Evolutionary conservation across 2,888 invertebrate genomes (phyloP), one percentile per base, ranked within the genome.

Genomic region (Mesoligia furuncula): DNA sequence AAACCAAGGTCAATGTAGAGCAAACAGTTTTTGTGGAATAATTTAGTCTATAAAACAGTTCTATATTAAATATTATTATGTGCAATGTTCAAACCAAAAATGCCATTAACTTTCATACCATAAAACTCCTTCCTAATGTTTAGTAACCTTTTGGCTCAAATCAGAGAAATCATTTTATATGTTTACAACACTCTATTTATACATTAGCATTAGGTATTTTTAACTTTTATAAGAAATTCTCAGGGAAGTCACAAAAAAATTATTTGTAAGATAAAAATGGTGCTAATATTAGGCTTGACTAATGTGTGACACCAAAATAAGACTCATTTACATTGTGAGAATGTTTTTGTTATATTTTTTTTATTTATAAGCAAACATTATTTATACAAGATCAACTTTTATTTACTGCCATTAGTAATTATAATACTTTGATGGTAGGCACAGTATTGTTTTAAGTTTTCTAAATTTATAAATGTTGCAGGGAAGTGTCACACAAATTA

Each of bases 81-180:
- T 96, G 96, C 96, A 96, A 96, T 96, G 94, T 95, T 95, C 94
- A 96, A 96, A 96, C 96, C 96, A 96, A 96, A 96, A 96, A 96
- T 92, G 94, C 95, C 96, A 95, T 94, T 95, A 95, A 95, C 94
- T 94, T 93, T 95, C 93, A 93, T 92, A 94, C 93, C 92, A 91
- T 93, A 91, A 93, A 94, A 92, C 92, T 94, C 92, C 93, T 94
- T 93, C 92, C 92, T 94, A 92, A 93, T 93, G 88, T 92, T 90
- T 91, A 88, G 87, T 88, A 88, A 92, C 90, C 90, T 92, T 95
- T 96, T 95, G 96, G 96, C 96, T 96, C 96, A 96, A 96, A 95
- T 95, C 95, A 93, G 95, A 96, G 92, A 93, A 93, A 95, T 93
- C 94, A 94, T 94, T 90, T 93, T 92, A 86, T 94, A 95, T 93